phyloP scores from a whole-genome alignment of 1,140 invertebrate genomes.

The Ostrea edulis region DNA sequence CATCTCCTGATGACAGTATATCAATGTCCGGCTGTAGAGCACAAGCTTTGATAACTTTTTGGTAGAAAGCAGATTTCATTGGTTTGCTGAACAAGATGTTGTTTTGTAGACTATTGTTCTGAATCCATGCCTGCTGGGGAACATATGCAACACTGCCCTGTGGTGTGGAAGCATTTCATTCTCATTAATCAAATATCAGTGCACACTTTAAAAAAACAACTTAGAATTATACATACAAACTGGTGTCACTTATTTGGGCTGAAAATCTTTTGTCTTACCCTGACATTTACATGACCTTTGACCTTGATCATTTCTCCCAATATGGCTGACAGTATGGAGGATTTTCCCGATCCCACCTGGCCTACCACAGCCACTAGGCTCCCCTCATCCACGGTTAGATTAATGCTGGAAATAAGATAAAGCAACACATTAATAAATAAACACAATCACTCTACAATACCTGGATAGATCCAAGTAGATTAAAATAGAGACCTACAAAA shows the following conservation, averaged over 20 bases:
- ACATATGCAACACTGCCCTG: slow-evolving; percentile 84
- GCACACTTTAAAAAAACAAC: neutral
- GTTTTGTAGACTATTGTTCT: slow-evolving; percentile 84
- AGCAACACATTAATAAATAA: neutral
- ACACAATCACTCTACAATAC: neutral
- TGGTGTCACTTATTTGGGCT: neutral
- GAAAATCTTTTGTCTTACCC: slow-evolving; percentile 53
- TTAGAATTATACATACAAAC: neutral
- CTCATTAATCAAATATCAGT: neutral
- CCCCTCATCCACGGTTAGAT: slow-evolving; percentile 66
- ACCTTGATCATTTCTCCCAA: slow-evolving; percentile 81
- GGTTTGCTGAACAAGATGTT: slow-evolving; percentile 84
- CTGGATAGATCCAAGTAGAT: neutral
- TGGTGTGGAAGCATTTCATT: neutral
- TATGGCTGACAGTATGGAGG: slow-evolving; percentile 82
- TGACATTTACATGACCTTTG: slow-evolving; percentile 65
- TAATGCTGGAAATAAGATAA: slow-evolving; percentile 68
- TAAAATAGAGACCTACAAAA: no score
- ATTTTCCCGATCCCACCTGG: slow-evolving; percentile 83
- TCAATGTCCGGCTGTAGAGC: slow-evolving; percentile 86
- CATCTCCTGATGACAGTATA: slow-evolving; percentile 84
- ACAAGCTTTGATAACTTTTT: slow-evolving; percentile 80
- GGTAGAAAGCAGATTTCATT: slow-evolving; percentile 77
- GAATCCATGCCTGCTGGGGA: slow-evolving; percentile 87
- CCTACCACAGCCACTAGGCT: slow-evolving; percentile 82